Evolutionary conservation across 2,888 invertebrate species (phyloP), one percentile per base, ranked within the genome.

Genomic region (Drosophila paranaensis): DNA sequence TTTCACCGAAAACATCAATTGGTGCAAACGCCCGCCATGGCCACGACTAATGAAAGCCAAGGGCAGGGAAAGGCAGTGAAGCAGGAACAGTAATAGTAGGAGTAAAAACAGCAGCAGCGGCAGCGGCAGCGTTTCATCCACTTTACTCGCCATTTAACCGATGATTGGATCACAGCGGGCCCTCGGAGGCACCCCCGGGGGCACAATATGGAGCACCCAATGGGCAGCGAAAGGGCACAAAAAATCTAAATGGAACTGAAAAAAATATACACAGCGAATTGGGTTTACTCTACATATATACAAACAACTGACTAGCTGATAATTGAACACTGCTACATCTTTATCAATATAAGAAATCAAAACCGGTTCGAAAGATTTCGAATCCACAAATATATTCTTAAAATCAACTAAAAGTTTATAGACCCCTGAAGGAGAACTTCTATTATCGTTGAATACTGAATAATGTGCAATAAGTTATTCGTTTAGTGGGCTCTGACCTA

Each of bases 91-190:
- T n/a, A 48, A 48, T n/a, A 30, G 30, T 11, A n/a, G 9, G 5
- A 30, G 30, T 30, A 48, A 48, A 3, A 48, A 48, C 39, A 27
- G 33, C 55, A 55, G 48, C 60, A 70, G 60, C 65, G 3, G 30
- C 16, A 16, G 40, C 56, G 51, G 40, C 56, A 56, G 51, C 69
- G 72, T 60, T 74, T 65, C 58, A 70, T 74, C 65, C 82, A 77
- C 76, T 89, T 87, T 79, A 89, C 77, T 81, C 88, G 58, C 85
- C 89, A 87, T 87, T 87, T 84, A 87, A 87, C 84, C 87, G 74
- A 77, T 89, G 82, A 89, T 89, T 87, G 81, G 84, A 88, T 82
- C 82, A 84, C 76, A 80, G 66, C 71, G 60, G 55, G 67, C 45
- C 56, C 72, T 54, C 58, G 48, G 9, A 42, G 56, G 11, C 39